Base-by-base conservation (phyloP, 64 coral and sea anemone species). In the Porites lutea region DNA sequence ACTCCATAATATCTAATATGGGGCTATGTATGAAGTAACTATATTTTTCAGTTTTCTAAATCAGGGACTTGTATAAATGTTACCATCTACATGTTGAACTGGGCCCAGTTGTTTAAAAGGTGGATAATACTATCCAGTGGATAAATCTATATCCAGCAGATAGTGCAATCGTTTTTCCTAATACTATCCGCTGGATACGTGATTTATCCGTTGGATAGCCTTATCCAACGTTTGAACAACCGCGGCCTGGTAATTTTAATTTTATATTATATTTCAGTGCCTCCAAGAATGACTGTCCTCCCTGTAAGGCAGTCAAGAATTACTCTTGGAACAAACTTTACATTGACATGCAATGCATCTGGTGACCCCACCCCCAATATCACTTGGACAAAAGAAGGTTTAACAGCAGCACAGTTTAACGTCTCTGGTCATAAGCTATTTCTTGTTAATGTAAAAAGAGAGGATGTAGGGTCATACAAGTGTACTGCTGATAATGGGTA, bases 401-500 rank as follows among this genome's bases (percentile, higher is more conserved):
- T 21, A 5, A 58, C 78, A 62, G 53, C 3, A 3, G 46, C 43
- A 11, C 27, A 61, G 13, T 82, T 82, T 15, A 82, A 82, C 62
- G 78, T 8, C 4, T 10, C 20, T 45, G 78, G 78, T 62, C 18
- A 23, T 5, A 2, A 48, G 49, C 74, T 77, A 4, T 12, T 47
- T 82, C 37, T 82, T 18, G 27, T 82, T 8, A 62, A 15, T 6
- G 58, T 47, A 15, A 0, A 63, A 13, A 14, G 8, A 58, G 4
- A 62, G 23, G 58, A 82, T 82, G 78, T 11, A 44, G 78, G 78
- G 18, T 82, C 78, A 63, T 82, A 82, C 78, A 61, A 12, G 15
- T 82, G 78, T 64, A 82, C 55, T 23, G 78, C 55, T 8, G 43
- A 58, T 16, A 82, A 82, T 82, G 78, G 78, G 47, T 82, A 63